Evolutionary conservation across 2,113 vertebrate species (phyloP), one percentile per base, ranked within the genome.

Genomic region (Micromys minutus): DNA sequence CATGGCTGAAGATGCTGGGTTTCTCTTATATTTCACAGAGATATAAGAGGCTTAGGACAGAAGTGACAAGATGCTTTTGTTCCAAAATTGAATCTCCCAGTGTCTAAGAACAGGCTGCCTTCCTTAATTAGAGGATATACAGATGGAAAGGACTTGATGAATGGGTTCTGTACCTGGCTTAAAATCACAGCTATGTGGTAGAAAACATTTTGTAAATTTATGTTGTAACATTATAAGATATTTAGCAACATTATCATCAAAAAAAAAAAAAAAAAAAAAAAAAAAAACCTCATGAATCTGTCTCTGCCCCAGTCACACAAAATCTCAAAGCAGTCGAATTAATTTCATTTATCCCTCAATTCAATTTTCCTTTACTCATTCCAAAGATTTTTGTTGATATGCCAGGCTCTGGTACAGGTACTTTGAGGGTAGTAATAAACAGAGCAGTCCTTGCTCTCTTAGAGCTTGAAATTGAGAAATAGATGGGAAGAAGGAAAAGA

Each of bases 201-300:
- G 93, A 90, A 94, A 95, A 95, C 16, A 92, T 69, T 96, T 95
- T 86, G 72, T 42, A 96, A 90, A 95, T 96, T 94, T 97, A 94
- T 81, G 80, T 81, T 90, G 52, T 71, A 86, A 92, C 65, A 95
- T 97, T 96, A 96, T 85, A 76, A 97, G 94, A 92, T 89, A 45
- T 93, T 88, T 39, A 87, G 57, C 39, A 90, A 52, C 69, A 92
- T n/a, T n/a, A n/a, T 67, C 52, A 85, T 94, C 86, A 4, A 61
- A 83, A 59, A 55, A 15, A 55, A 55, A 55, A 55, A 55, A 7
- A 52, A 52, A 52, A 52, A 52, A 3, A 7, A 92, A 95, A 77
- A 22, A 50, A 50, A 92, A 95, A 77, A 26, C 55, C 86, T 87
- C 88, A 69, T 92, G 52, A 75, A 77, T 94, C 89, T 92, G 36